phyloP scores from a whole-genome alignment of 2,888 invertebrate species.

The Lutraria lutraria region DNA sequence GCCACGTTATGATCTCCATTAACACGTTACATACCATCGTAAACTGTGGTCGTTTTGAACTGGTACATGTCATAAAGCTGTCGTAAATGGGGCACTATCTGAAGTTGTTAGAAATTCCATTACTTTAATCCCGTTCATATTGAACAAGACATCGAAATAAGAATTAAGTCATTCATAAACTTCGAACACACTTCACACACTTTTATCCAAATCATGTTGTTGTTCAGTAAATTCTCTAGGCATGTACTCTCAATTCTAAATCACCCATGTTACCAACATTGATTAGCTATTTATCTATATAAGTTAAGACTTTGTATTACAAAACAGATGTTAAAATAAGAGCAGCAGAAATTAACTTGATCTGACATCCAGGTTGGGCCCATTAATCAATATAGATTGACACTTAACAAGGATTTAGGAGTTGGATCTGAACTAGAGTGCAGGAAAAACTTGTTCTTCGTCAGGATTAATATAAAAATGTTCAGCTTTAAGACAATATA shows the following conservation, averaged over 20 bases:
- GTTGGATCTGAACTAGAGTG: not conserved
- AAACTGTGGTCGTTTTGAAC: conserved; percentile 13
- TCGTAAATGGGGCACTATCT: conserved; percentile 16
- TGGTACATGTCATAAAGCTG: not conserved
- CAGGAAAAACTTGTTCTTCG: not conserved
- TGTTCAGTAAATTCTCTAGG: conserved; percentile 18
- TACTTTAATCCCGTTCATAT: conserved; percentile 10
- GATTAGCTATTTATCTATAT: conserved; percentile 35
- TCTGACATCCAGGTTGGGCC: conserved; percentile 22
- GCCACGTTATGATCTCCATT: not conserved
- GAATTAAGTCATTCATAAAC: conserved; percentile 38
- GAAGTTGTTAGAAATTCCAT: conserved; percentile 36
- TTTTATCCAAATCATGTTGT: conserved; percentile 35
- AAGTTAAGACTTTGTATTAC: conserved; percentile 22
- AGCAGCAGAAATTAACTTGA: conserved; percentile 1
- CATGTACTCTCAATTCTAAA: conserved; percentile 4
- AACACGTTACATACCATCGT: conserved; percentile 13
- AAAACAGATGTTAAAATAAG: conserved; percentile 22
- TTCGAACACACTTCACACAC: conserved; percentile 40
- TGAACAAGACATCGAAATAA: conserved; percentile 12
- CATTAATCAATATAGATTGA: conserved; percentile 1
- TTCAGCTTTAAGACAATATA: conserved; percentile 23
- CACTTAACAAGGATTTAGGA: not conserved
- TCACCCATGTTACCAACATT: conserved; percentile 10
- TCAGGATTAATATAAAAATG: not conserved